These are phyloP conservation scores for Andrena camellia DNA, from an alignment of 2,888 invertebrate species.

Conservation along the genomic window DNA sequence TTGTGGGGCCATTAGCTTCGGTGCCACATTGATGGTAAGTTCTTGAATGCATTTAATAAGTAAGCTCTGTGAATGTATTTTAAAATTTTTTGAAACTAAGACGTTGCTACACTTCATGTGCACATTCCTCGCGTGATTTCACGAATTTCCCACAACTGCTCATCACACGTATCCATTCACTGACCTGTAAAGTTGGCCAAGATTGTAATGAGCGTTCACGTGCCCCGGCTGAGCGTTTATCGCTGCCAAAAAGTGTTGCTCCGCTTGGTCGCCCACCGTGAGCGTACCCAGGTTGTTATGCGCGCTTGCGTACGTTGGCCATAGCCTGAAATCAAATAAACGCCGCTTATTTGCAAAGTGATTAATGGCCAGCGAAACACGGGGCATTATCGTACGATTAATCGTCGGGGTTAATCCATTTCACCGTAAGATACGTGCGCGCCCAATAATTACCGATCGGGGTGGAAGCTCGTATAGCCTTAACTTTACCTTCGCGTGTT, in stretches of 20 bases:
- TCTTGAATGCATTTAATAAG: no score
- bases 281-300: slow-evolving; percentile 95
- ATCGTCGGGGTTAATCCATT: slow-evolving; percentile 41
- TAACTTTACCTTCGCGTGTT: not conserved
- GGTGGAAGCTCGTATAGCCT: slow-evolving; percentile 13
- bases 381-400: slow-evolving; percentile 29
- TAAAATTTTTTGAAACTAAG: no score
- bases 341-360: slow-evolving; percentile 50
- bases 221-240: slow-evolving; percentile 91
- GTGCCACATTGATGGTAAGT: no score
- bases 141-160: not conserved
- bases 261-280: slow-evolving; percentile 90
- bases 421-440: slow-evolving; percentile 10
- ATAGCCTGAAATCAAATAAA: slow-evolving; percentile 87
- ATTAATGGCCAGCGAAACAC: slow-evolving; percentile 46
- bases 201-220: slow-evolving; percentile 94
- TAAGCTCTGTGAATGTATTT: no score
- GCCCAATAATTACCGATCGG: slow-evolving; percentile 30
- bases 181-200: slow-evolving; percentile 93
- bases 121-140: not conserved
- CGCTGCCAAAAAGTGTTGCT: slow-evolving; percentile 91
- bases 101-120: no score
- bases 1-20: no score
- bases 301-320: slow-evolving; percentile 94
- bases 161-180: not conserved